phyloP scores from a whole-genome alignment of 2,113 vertebrate genomes.

The Procavia capensis region DNA sequence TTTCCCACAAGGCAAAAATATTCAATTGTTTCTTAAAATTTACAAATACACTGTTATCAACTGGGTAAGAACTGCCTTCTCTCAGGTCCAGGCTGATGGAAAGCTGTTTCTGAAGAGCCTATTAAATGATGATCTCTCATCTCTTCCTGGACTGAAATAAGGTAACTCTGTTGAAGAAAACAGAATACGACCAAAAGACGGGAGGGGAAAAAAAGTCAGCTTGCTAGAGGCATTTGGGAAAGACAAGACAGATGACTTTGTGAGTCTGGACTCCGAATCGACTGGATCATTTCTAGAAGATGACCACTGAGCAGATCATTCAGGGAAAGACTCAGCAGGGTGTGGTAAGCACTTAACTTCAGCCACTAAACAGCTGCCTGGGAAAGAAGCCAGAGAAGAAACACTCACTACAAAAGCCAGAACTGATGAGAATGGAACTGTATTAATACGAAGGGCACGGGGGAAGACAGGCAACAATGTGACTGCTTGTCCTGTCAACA shows the following conservation, averaged over 20 bases:
- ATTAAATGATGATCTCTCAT: background rate
- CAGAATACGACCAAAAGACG: background rate
- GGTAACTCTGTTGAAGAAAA: background rate
- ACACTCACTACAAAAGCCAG: background rate
- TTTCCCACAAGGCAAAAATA: background rate
- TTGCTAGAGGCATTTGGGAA: background rate
- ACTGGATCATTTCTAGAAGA: background rate
- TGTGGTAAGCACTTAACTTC: constrained; percentile 24
- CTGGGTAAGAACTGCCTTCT: background rate
- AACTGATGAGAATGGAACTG: background rate
- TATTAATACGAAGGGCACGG: background rate
- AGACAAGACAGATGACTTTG: background rate
- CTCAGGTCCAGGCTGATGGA: background rate
- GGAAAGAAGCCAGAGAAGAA: constrained; percentile 54
- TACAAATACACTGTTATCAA: background rate
- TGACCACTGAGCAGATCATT: background rate
- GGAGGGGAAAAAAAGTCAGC: background rate
- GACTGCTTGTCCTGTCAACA: background rate
- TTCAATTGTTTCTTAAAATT: constrained; percentile 36
- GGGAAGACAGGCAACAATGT: background rate
- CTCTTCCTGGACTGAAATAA: background rate
- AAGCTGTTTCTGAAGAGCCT: background rate
- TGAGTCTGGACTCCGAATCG: background rate
- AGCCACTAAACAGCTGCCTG: constrained; percentile 51
- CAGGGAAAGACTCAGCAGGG: background rate